Conservation (phyloP, 1,140 invertebrate genomes). For the Nephotettix cincticeps region DNA sequence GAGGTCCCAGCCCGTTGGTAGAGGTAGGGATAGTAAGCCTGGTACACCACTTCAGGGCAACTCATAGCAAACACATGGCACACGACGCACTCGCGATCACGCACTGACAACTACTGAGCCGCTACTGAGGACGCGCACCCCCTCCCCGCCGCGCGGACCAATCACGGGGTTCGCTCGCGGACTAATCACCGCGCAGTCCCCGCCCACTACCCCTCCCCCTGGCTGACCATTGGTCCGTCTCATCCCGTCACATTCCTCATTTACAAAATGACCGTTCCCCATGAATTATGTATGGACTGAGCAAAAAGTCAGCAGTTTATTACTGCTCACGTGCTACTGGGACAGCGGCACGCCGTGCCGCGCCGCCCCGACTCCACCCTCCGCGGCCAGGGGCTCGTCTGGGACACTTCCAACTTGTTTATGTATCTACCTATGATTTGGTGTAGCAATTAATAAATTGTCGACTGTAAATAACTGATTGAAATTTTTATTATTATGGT, state of each 20-base stretch:
- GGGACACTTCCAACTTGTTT: too few relatives aligned
- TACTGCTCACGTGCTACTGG: too few relatives aligned
- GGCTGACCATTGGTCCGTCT: neutral
- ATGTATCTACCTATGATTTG: too few relatives aligned
- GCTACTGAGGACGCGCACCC: neutral
- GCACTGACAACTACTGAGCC: neutral
- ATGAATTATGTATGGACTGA: slow-evolving; percentile 21
- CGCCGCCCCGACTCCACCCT: too few relatives aligned
- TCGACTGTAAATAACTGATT: too few relatives aligned
- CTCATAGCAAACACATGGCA: slow-evolving; percentile 48
- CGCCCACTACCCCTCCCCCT: neutral
- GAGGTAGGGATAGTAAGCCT: slow-evolving; percentile 59
- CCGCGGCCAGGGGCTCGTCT: too few relatives aligned
- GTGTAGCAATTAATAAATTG: too few relatives aligned
- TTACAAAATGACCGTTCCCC: slow-evolving; percentile 17
- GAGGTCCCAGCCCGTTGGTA: slow-evolving; percentile 54
- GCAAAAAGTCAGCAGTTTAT: too few relatives aligned
- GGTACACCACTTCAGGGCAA: slow-evolving; percentile 62
- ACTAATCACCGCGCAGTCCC: neutral
- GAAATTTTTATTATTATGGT: too few relatives aligned
- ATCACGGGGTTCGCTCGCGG: neutral
- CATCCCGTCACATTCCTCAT: neutral
- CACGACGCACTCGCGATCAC: neutral
- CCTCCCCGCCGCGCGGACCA: neutral
- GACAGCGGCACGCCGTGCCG: too few relatives aligned